Evolutionary conservation across 53 echinoderm and acorn worm genomes (phyloP).

Genomic region (Zoroaster sp.): DNA sequence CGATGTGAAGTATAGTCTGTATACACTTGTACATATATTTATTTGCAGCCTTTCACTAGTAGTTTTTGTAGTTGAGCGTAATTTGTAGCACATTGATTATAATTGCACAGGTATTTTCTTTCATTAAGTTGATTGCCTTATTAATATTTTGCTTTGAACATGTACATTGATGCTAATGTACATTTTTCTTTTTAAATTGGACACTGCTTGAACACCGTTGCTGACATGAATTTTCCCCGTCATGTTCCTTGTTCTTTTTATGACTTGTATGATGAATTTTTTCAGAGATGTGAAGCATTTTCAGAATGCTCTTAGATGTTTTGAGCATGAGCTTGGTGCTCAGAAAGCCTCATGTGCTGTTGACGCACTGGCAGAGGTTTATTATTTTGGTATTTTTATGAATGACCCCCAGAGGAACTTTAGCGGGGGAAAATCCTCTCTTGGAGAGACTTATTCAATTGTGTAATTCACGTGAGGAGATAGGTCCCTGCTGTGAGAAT

Average conservation of each 20-base stretch:
- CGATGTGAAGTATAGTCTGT: no score
- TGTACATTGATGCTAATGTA: no score
- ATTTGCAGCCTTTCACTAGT: no score
- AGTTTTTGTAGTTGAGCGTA: no score
- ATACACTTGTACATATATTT: no score
- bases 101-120: no score
- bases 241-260: background rate
- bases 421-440: background rate
- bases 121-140: no score
- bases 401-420: background rate
- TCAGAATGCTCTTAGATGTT: slow-evolving; percentile 1
- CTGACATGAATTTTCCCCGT: background rate
- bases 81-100: no score
- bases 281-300: background rate
- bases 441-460: background rate
- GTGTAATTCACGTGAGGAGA: background rate
- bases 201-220: background rate
- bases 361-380: slow-evolving; percentile 3
- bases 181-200: background rate
- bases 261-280: background rate
- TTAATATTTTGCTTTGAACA: no score
- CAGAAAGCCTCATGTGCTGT: slow-evolving; percentile 25
- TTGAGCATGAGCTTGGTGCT: slow-evolving; percentile 19
- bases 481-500: background rate
- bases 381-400: slow-evolving; percentile 20